Conservation (phyloP, 2,797 vertebrate species). For the Liasis olivaceus region DNA sequence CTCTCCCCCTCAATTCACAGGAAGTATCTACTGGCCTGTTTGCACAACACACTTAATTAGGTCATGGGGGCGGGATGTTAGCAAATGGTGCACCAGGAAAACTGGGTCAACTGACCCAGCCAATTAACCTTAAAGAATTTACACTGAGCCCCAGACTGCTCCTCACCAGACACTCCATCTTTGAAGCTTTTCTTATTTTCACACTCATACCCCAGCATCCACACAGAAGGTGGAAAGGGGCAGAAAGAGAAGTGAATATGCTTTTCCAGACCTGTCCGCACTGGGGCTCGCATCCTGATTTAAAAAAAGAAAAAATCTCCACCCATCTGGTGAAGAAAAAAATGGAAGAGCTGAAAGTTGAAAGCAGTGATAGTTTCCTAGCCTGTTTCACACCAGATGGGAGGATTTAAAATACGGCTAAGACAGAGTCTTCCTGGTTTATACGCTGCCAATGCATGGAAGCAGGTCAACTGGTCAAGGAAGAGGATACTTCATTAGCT, state of each 20-base stretch:
- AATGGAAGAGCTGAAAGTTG: not conserved
- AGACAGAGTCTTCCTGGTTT: too few species aligned
- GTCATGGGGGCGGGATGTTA: not conserved
- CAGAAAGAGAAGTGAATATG: not conserved
- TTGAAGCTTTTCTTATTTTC: not conserved
- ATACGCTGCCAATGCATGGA: too few species aligned
- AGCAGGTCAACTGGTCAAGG: too few species aligned
- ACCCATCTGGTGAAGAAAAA: not conserved
- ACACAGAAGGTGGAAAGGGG: not conserved
- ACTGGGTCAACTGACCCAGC: not conserved
- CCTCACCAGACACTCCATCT: not conserved
- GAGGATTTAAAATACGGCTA: too few species aligned
- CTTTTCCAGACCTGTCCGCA: not conserved
- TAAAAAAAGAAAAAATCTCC: not conserved
- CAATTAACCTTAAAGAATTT: not conserved
- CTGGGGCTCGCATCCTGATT: not conserved
- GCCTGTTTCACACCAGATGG: not conserved
- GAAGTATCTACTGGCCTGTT: not conserved
- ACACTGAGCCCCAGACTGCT: not conserved
- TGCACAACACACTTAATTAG: not conserved
- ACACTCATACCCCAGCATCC: not conserved
- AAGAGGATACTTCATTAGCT: too few species aligned
- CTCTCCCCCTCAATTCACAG: not conserved
- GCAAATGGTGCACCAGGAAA: not conserved
- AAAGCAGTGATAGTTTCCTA: not conserved